Conservation (phyloP, 2,797 vertebrate species). For the Centropyge bicolor region DNA sequence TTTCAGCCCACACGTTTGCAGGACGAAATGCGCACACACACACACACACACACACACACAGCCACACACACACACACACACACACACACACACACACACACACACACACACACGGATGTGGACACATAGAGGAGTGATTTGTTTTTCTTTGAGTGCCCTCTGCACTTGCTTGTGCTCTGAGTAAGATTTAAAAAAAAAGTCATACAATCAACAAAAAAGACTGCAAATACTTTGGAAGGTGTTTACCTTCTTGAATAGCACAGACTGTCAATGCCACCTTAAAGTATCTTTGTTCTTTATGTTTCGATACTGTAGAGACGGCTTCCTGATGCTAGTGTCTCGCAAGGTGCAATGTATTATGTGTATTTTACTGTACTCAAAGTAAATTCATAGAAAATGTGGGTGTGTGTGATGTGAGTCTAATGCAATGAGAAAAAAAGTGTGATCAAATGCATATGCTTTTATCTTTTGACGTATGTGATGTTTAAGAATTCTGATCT, state of each 20-base stretch:
- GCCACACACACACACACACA: slow-evolving; percentile 8
- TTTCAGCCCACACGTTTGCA: slow-evolving; percentile 57
- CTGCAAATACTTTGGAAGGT: slow-evolving; percentile 30
- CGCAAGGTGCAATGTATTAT: not conserved
- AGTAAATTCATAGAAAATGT: too few species aligned
- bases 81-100: slow-evolving; percentile 11
- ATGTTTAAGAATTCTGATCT: not conserved
- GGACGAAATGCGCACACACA: slow-evolving; percentile 16
- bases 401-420: not conserved
- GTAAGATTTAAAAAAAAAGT: slow-evolving; percentile 13
- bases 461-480: not conserved
- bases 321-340: not conserved
- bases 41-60: slow-evolving; percentile 15
- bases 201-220: slow-evolving; percentile 47
- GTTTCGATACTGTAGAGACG: not conserved
- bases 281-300: not conserved
- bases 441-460: not conserved
- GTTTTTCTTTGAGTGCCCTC: slow-evolving; percentile 56
- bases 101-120: slow-evolving; percentile 5
- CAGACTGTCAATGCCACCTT: not conserved
- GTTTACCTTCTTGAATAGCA: not conserved
- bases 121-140: slow-evolving; percentile 32
- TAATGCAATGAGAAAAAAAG: not conserved
- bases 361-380: not conserved
- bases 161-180: slow-evolving; percentile 32